Conservation (phyloP, 2,113 vertebrate species). For the Trichechus manatus region DNA sequence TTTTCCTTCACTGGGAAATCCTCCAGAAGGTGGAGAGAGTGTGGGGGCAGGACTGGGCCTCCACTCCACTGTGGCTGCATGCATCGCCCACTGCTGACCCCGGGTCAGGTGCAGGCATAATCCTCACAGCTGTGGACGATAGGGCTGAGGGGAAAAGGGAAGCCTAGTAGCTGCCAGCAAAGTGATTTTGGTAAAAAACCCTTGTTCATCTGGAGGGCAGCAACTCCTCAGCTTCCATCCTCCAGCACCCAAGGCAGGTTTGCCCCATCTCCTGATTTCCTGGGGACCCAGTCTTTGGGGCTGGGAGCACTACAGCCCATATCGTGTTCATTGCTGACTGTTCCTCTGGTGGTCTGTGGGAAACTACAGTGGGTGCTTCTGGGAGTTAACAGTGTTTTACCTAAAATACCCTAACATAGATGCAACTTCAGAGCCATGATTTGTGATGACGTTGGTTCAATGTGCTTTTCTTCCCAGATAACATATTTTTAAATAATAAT, state of each 20-base stretch:
- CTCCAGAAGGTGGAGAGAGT: constrained; percentile 52
- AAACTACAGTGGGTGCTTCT: background rate
- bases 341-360: background rate
- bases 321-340: background rate
- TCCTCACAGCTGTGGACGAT: constrained; percentile 73
- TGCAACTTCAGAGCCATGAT: background rate
- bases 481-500: background rate
- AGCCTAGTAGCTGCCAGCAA: constrained; percentile 71
- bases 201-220: background rate
- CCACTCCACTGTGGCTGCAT: constrained; percentile 51
- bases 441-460: background rate
- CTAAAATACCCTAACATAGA: constrained; percentile 11
- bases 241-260: background rate
- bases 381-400: background rate
- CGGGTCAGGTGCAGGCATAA: constrained; percentile 59
- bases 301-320: background rate
- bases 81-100: constrained; percentile 37
- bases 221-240: background rate
- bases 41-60: constrained; percentile 59
- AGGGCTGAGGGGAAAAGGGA: constrained; percentile 4
- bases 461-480: background rate
- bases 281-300: background rate
- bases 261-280: background rate
- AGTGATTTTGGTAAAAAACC: constrained; percentile 57
- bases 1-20: constrained; percentile 60